Evolutionary conservation across 2,888 invertebrate genomes (phyloP).

Genomic region (Oligia strigilis): DNA sequence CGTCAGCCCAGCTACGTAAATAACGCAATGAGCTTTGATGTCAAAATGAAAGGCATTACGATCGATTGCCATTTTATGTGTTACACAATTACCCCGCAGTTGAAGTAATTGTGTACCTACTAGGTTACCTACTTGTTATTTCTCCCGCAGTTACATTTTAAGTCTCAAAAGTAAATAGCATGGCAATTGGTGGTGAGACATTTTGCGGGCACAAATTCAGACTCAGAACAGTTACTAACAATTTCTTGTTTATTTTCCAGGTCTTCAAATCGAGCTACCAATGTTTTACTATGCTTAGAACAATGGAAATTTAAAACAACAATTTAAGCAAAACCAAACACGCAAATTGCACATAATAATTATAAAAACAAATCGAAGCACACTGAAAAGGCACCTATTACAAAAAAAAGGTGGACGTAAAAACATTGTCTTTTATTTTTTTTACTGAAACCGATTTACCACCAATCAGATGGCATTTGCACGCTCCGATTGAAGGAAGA

Average conservation of each 20-base stretch:
- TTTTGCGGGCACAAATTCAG: not conserved
- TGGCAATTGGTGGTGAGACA: too few relatives aligned
- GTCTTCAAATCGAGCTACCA: conserved; percentile 81
- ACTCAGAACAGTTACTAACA: not conserved
- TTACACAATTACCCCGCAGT: too few relatives aligned
- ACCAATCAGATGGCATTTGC: conserved; percentile 71
- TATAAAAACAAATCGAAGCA: not conserved
- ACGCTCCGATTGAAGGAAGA: conserved; percentile 73
- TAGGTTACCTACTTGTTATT: too few relatives aligned
- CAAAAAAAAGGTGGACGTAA: conserved; percentile 6
- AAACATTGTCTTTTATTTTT: conserved; percentile 38
- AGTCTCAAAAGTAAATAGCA: not conserved
- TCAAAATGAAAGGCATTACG: too few relatives aligned
- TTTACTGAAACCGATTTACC: conserved; percentile 51
- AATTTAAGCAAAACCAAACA: not conserved
- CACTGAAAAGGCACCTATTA: conserved; percentile 26
- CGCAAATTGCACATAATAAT: not conserved
- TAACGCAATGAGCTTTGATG: too few relatives aligned
- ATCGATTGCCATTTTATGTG: too few relatives aligned
- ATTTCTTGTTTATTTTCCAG: conserved; percentile 70
- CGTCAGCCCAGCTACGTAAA: too few relatives aligned
- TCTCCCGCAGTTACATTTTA: not conserved
- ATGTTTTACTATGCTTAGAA: conserved; percentile 76
- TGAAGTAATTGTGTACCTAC: too few relatives aligned
- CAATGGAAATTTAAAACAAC: conserved; percentile 66